These are phyloP conservation scores for Corythornis leucogaster DNA, from an alignment of 2,797 vertebrate genomes.

Conservation along the genomic window DNA sequence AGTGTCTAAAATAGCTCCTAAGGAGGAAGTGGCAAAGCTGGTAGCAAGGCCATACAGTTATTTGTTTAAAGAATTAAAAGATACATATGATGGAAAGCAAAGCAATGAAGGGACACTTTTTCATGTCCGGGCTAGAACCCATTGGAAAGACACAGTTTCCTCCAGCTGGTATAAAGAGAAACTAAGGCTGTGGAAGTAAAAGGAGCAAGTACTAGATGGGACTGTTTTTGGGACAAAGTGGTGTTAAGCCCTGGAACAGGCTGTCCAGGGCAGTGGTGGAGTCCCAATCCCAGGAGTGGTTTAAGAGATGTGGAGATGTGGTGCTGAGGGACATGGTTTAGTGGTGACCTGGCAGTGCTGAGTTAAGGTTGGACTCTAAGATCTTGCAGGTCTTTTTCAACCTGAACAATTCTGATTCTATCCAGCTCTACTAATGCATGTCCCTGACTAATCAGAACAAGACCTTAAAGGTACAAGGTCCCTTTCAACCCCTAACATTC, in stretches of 20 bases:
- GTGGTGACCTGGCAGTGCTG: neutral
- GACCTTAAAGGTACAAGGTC: neutral
- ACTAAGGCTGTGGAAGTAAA: neutral
- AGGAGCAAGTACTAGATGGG: neutral
- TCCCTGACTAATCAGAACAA: neutral
- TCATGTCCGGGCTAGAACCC: neutral
- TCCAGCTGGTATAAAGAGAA: rapidly evolving
- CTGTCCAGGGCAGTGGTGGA: neutral
- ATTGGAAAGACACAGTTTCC: neutral
- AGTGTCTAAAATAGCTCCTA: neutral
- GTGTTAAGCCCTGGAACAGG: neutral
- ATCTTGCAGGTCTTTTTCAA: neutral
- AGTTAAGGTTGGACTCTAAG: neutral
- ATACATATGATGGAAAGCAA: neutral
- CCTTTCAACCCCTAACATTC: no score
- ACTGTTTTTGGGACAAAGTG: neutral
- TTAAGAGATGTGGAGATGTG: neutral
- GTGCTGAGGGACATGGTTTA: neutral
- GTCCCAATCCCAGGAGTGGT: neutral
- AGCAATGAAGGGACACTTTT: neutral
- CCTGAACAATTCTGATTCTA: neutral
- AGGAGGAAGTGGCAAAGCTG: neutral
- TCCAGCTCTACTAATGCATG: neutral
- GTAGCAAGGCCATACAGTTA: neutral
- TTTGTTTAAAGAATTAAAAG: neutral